Evolutionary conservation across 1,140 invertebrate genomes (phyloP).

Genomic region (Drosophila jambulina): DNA sequence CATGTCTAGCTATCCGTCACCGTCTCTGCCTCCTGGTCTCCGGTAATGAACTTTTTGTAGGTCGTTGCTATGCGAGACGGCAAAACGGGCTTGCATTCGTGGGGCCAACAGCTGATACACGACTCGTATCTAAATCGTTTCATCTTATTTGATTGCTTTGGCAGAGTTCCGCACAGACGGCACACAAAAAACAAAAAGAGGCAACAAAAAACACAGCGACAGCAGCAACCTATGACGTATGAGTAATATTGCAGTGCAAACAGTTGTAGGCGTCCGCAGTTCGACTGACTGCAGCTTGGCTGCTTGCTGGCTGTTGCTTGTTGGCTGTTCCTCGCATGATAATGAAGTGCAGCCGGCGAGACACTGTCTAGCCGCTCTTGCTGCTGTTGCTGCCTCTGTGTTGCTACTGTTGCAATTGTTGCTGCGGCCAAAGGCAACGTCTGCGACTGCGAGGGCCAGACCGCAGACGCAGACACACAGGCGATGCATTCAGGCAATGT

Average conservation of each 20-base stretch:
- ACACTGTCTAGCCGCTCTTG: conserved; percentile 82
- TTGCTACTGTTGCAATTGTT: conserved; percentile 24
- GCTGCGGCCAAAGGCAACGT: conserved; percentile 53
- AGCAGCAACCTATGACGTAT: conserved; percentile 67
- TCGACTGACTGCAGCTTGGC: conserved; percentile 37
- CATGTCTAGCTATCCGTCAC: conserved; percentile 73
- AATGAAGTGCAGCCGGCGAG: conserved; percentile 83
- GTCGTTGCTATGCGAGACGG: conserved; percentile 81
- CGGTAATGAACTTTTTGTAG: conserved; percentile 85
- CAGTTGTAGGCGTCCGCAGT: conserved; percentile 71
- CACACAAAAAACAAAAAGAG: conserved; percentile 6
- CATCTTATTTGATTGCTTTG: conserved; percentile 59
- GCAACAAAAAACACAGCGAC: conserved; percentile 10
- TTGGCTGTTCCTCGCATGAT: conserved; percentile 72
- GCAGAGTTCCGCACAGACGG: conserved; percentile 58
- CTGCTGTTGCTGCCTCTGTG: conserved; percentile 49
- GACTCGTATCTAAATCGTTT: conserved; percentile 55
- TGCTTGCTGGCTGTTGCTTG: conserved; percentile 29
- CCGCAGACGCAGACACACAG: conserved; percentile 50
- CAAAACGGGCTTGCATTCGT: conserved; percentile 26
- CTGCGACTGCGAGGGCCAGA: conserved; percentile 19
- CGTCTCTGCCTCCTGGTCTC: conserved; percentile 67
- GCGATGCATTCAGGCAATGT: conserved; percentile 43
- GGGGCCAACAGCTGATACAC: conserved; percentile 44
- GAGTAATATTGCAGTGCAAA: conserved; percentile 70